Evolutionary conservation across 2,888 invertebrate species (phyloP), one percentile per base, ranked within the genome.

Genomic region (Papilio protenor): DNA sequence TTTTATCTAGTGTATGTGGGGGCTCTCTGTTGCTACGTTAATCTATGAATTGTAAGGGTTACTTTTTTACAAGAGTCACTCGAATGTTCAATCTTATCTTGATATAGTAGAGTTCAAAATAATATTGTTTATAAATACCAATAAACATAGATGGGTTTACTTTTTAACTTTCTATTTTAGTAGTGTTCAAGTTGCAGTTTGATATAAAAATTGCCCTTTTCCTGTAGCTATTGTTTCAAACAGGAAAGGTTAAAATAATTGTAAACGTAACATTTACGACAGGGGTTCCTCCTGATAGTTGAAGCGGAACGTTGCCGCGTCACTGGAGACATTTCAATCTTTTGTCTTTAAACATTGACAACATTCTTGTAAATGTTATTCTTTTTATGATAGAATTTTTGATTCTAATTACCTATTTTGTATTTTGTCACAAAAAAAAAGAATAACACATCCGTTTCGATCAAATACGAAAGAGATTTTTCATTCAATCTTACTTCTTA

Each of bases 181-280:
- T 45, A n/a, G 3, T 8, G 2, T 8, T 64, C 8, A 64, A 33
- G 64, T 64, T 33, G 45, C 40, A 66, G 14, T 40, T 69, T 69
- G 4, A 45, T 69, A 66, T n/a, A 3, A n/a, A 69, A 45, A 69
- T 69, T 40, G 66, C 55, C n/a, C 18, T 52, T 71, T 52, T 55
- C 72, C 55, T 33, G 55, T 18, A 55, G 18, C 40, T 73, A 61
- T 74, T 74, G 74, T 74, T 74, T 74, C 73, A 61, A 74, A 74
- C 21, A 69, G 45, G 45, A 64, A 75, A 75, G 49, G 74, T 75
- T 61, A 75, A 66, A 49, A 27, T 61, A 47, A 49, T 27, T 61
- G 23, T 27, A 47, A 64, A 16, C 8, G 33, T 52, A 55, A 64
- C 23, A 40, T 72, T 59, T 64, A 76, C 59, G 21, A 72, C 45